Conservation (phyloP, 2,888 invertebrate genomes). For the Hirtodrosophila trivittata region DNA sequence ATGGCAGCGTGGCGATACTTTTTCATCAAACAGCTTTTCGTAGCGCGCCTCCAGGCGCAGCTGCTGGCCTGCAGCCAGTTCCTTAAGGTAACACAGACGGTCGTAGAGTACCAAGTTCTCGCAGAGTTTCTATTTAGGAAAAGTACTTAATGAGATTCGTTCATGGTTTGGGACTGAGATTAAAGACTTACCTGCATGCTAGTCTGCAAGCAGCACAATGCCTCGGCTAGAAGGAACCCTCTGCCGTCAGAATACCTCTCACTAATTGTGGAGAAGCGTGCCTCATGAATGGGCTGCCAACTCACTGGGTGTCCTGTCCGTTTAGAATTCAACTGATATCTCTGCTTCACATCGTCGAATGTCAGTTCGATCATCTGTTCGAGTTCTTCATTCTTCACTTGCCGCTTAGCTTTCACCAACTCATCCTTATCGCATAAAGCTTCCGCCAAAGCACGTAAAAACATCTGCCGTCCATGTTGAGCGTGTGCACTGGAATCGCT, state of each 20-base stretch:
- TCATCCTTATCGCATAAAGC: constrained; percentile 84
- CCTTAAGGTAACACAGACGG: constrained; percentile 84
- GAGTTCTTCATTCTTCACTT: not conserved
- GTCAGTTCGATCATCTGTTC: constrained; percentile 5
- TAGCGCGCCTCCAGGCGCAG: constrained; percentile 84
- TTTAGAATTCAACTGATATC: constrained; percentile 62
- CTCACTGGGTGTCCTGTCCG: constrained; percentile 19
- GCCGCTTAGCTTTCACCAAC: constrained; percentile 25
- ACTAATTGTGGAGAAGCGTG: constrained; percentile 54
- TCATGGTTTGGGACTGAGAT: not conserved
- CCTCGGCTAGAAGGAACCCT: constrained; percentile 79
- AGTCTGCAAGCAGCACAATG: constrained; percentile 84
- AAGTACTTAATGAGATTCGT: not conserved
- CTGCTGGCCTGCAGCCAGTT: constrained; percentile 77
- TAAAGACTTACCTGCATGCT: constrained; percentile 84
- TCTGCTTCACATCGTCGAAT: constrained; percentile 48
- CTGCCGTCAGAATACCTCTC: constrained; percentile 55
- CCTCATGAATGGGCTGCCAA: constrained; percentile 66
- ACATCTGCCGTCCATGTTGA: constrained; percentile 84
- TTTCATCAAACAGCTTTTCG: constrained; percentile 86
- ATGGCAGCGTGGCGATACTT: constrained; percentile 88
- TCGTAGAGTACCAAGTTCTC: constrained; percentile 86
- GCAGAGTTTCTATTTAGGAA: constrained; percentile 85
- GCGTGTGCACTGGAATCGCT: constrained; percentile 83
- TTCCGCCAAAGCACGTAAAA: constrained; percentile 87